Conservation (phyloP, 2,797 vertebrate genomes). For the Chaenodraco wilsoni region DNA sequence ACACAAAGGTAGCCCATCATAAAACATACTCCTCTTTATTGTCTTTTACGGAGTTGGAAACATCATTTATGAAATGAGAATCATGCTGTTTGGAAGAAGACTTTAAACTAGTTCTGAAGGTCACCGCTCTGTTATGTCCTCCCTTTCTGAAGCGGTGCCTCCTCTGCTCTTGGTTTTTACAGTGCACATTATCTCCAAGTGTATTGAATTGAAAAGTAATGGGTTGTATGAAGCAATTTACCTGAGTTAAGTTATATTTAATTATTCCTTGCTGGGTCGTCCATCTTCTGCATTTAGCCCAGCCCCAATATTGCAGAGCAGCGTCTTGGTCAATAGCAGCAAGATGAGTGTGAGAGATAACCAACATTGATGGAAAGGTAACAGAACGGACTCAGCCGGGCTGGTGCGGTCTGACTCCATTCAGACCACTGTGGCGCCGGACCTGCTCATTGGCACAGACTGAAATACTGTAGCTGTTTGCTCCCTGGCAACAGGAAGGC, state of each 20-base stretch:
- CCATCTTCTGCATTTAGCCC: conserved; percentile 1
- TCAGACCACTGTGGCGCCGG: conserved; percentile 2
- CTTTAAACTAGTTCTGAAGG: too few relatives aligned
- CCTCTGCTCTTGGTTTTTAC: not conserved
- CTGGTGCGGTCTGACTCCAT: not conserved
- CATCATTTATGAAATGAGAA: too few relatives aligned
- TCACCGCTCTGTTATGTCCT: not conserved
- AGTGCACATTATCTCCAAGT: not conserved
- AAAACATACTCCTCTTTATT: too few relatives aligned
- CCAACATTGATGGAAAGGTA: not conserved
- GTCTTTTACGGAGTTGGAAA: too few relatives aligned
- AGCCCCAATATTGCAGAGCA: not conserved
- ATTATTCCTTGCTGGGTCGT: conserved; percentile 6
- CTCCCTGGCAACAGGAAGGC: conserved; percentile 14
- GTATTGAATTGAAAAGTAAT: conserved; percentile 7
- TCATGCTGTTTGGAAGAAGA: too few relatives aligned
- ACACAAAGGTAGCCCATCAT: too few relatives aligned
- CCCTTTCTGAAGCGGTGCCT: not conserved
- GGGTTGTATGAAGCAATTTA: conserved; percentile 21
- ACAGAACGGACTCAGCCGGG: not conserved
- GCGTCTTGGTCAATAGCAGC: not conserved
- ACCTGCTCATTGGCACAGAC: not conserved
- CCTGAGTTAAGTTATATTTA: conserved; percentile 9
- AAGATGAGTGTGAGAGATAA: conserved; percentile 4
- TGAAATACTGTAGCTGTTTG: conserved; percentile 26